Percentiles rank a stretch among this genome's conserved stretches.
Conservation (phyloP, 2,888 invertebrate genomes). For the Protonemura montana region DNA sequence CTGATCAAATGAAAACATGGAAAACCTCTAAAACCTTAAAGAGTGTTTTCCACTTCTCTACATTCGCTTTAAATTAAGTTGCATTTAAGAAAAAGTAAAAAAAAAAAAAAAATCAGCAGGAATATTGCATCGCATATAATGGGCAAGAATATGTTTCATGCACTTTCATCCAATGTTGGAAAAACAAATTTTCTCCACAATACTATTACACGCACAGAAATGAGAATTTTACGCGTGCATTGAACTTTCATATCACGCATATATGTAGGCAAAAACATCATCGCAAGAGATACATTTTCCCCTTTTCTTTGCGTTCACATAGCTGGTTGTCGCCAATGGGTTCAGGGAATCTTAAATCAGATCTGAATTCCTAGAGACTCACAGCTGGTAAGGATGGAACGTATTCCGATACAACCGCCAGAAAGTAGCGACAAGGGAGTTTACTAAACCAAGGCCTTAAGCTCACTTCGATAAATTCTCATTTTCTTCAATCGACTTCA, state of each 20-base stretch:
- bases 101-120: neutral
- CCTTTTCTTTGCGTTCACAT: neutral
- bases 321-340: conserved; percentile 9
- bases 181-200: neutral
- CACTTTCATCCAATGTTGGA: neutral
- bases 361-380: conserved; percentile 21
- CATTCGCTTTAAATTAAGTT: neutral
- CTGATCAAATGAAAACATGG: neutral
- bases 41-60: neutral
- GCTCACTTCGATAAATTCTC: conserved; percentile 22
- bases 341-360: conserved; percentile 26
- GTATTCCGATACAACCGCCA: neutral
- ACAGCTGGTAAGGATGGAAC: conserved; percentile 26
- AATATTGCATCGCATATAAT: neutral
- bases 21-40: neutral
- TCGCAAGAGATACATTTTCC: neutral
- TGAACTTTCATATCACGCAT: neutral
- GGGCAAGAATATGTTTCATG: neutral
- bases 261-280: neutral
- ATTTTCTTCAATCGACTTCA: conserved; percentile 36
- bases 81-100: neutral
- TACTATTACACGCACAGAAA: neutral
- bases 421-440: conserved; percentile 23
- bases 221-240: neutral
- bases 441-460: conserved; percentile 25